Conservation (phyloP, 2,113 vertebrate genomes). For the Charina bottae region DNA sequence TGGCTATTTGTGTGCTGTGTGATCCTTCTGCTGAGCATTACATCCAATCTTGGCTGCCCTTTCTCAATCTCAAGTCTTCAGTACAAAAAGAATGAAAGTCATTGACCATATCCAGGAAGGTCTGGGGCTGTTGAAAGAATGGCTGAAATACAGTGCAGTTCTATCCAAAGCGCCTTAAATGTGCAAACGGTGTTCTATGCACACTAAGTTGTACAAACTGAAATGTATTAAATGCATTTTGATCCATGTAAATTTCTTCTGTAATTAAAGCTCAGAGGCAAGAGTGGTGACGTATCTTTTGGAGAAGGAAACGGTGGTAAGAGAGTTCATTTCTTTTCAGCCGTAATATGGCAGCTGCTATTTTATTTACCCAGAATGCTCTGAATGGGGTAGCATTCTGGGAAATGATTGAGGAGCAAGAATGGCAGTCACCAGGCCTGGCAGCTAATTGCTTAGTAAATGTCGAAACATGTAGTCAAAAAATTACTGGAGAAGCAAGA, state of each 20-base stretch:
- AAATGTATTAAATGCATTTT: background rate
- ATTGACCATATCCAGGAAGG: background rate
- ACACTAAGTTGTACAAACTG: background rate
- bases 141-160: background rate
- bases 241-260: background rate
- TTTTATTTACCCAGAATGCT: background rate
- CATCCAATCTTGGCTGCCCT: background rate
- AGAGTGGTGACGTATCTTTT: background rate
- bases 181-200: background rate
- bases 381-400: background rate
- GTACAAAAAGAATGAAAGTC: background rate
- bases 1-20: background rate
- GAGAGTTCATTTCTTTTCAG: background rate
- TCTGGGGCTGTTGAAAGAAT: background rate
- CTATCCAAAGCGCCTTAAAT: background rate
- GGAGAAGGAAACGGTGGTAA: background rate
- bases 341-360: background rate
- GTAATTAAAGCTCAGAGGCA: background rate
- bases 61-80: background rate
- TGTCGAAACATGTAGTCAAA: background rate
- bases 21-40: background rate
- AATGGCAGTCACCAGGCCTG: background rate
- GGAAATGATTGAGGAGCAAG: background rate
- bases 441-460: background rate
- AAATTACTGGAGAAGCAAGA: background rate